A percentile compares a stretch with the other conserved stretches of the same genome.
Evolutionary conservation across 2,888 invertebrate genomes (phyloP).

Genomic region (Ethmia dodecea): DNA sequence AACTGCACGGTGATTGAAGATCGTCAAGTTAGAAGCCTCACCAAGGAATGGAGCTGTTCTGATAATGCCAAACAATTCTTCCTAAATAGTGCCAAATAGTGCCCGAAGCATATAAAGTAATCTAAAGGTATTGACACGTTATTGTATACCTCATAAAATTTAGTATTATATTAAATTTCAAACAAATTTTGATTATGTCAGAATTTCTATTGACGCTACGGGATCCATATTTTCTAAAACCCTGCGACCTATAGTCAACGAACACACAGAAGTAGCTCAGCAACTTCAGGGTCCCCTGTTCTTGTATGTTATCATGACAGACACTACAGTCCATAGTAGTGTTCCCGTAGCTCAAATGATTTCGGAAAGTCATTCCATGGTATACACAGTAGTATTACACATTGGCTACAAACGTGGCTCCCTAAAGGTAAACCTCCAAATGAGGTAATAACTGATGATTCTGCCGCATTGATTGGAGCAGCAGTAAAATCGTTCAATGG

Average conservation of each 20-base stretch:
- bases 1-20: no score
- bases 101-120: no score
- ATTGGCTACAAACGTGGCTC: constrained; percentile 11
- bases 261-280: constrained; percentile 11
- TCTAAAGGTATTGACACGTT: not conserved
- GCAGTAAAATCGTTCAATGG: constrained; percentile 9
- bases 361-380: constrained; percentile 11
- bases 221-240: constrained; percentile 14
- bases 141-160: not conserved
- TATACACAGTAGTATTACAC: constrained; percentile 8
- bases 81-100: no score
- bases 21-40: no score
- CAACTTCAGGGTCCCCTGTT: constrained; percentile 11
- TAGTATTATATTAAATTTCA: constrained; percentile 1
- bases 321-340: constrained; percentile 11
- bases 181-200: constrained; percentile 4
- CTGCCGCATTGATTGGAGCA: constrained; percentile 10
- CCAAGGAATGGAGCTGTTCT: no score
- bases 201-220: constrained; percentile 8
- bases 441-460: constrained; percentile 11
- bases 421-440: constrained; percentile 10
- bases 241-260: constrained; percentile 12
- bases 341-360: constrained; percentile 9
- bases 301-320: constrained; percentile 12
- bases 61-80: no score